Evolutionary conservation across 2,113 vertebrate genomes (phyloP), one percentile per base, ranked within the genome.

Genomic region (Forbesichthys papilliferus): DNA sequence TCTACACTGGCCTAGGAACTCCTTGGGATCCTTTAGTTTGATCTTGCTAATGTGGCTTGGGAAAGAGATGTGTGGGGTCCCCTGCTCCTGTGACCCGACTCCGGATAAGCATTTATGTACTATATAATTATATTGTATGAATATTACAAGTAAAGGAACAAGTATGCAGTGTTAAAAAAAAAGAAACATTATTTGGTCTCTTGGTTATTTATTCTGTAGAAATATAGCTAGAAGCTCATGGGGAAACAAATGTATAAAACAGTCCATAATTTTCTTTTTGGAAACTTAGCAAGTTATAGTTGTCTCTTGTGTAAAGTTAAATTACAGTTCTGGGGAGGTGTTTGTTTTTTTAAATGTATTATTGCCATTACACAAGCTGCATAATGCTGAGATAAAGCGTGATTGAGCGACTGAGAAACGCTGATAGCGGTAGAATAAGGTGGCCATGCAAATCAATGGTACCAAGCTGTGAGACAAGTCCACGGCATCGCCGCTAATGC

Each of bases 381-480:
- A 64, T 79, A 46, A 7, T 14, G 36, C 81, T 62, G 68, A 77
- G 84, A 90, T 90, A 87, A 86, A 78, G 66, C 69, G 71, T 83
- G 90, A 86, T 79, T 83, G 86, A 90, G 81, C 75, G 79, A 81
- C 79, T 66, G 74, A 80, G 84, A 87, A 90, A 80, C 75, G 88
- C 86, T 89, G 86, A 86, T 86, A 86, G 79, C 36, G 36, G 68
- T 73, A 77, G 66, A 89, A 84, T 83, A 73, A 81, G 78, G 66
- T 80, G 73, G 69, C 72, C 84, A 86, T 89, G 87, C 84, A 88
- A 91, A 90, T 91, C 85, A 81, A 86, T 80, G 83, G 67, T 54
- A 64, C 73, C 80, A 84, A 77, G 83, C 88, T 87, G 88, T 74
- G 82, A 84, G 58, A 71, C 78, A 73, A 75, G 36, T 42, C 36